A percentile compares a stretch with the other conserved stretches of the same genome.
These are phyloP conservation scores for Anthoptus insignis DNA, from an alignment of 2,888 invertebrate species.

Conservation along the genomic window DNA sequence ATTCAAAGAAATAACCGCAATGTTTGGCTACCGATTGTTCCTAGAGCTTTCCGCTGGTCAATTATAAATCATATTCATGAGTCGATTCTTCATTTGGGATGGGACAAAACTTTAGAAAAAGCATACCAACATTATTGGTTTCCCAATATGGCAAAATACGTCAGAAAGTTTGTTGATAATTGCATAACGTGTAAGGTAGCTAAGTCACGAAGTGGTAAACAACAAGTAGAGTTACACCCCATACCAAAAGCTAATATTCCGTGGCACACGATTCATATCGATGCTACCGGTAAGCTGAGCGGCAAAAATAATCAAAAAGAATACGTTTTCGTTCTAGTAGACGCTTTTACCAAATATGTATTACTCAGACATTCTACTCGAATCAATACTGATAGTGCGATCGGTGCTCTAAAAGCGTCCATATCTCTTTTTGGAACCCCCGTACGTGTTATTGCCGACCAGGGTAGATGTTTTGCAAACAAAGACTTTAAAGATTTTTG, in stretches of 20 bases:
- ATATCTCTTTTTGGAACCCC: conserved; percentile 40
- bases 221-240: conserved; percentile 53
- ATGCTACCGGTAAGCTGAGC: conserved; percentile 51
- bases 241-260: conserved; percentile 51
- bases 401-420: conserved; percentile 27
- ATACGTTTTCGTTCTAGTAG: conserved; percentile 53
- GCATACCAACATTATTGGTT: conserved; percentile 54
- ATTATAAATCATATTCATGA: conserved; percentile 49
- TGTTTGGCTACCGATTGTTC: conserved; percentile 45
- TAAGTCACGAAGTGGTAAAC: conserved; percentile 52
- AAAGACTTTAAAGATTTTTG: conserved; percentile 38
- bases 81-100: conserved; percentile 49
- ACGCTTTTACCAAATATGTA: conserved; percentile 54
- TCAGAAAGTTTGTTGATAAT: conserved; percentile 54
- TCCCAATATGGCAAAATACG: conserved; percentile 48
- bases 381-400: conserved; percentile 41
- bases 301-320: conserved; percentile 52
- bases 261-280: conserved; percentile 57
- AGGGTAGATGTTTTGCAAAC: conserved; percentile 37
- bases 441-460: conserved; percentile 36
- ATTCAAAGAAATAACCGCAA: neutral
- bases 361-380: conserved; percentile 38
- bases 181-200: conserved; percentile 55
- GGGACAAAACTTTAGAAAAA: conserved; percentile 49
- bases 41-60: conserved; percentile 48